Conservation (phyloP, 2,113 vertebrate genomes). For the Myrmophylax atrothorax region DNA sequence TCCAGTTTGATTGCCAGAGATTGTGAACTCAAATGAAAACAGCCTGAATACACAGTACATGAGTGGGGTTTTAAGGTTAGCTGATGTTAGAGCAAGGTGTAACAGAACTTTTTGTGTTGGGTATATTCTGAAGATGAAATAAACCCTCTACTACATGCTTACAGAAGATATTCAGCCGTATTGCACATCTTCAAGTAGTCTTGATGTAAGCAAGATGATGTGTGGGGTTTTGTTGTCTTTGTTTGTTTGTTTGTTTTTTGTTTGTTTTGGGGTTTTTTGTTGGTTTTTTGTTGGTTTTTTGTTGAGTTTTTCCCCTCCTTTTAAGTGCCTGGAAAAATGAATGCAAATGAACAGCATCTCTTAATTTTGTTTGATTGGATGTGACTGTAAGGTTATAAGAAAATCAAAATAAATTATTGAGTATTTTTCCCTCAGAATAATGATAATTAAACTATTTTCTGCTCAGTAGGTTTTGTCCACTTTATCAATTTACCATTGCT, state of each 20-base stretch:
- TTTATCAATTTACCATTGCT: background rate
- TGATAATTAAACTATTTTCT: background rate
- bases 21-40: background rate
- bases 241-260: no score
- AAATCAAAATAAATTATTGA: background rate
- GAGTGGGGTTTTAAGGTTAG: background rate
- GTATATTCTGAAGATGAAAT: background rate
- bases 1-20: background rate
- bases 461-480: background rate
- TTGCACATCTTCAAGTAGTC: background rate
- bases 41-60: background rate
- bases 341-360: background rate
- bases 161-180: background rate
- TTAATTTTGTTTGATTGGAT: background rate
- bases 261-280: no score
- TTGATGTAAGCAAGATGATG: background rate
- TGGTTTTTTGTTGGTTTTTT: background rate
- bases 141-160: background rate
- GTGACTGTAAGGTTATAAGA: background rate
- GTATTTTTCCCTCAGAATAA: background rate
- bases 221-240: background rate
- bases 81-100: background rate
- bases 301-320: background rate
- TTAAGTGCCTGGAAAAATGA: background rate
- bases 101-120: background rate